Evolutionary conservation across 1,140 invertebrate species (phyloP), one percentile per base, ranked within the genome.

Genomic region (Lepidostoma basale): DNA sequence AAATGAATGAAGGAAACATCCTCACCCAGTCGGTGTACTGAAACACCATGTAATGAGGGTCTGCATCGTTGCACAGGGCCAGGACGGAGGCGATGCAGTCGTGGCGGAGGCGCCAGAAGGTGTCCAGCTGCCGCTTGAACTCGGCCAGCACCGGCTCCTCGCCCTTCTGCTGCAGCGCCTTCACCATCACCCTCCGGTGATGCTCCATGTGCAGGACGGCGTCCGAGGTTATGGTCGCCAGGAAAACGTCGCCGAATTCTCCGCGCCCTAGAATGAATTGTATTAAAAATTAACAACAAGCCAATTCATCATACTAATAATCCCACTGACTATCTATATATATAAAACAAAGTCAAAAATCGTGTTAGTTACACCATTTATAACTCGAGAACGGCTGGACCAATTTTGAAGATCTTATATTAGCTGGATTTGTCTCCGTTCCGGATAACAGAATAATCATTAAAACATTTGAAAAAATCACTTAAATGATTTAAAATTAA

Each of bases 1-100:
- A n/a, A n/a, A n/a, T n/a, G n/a, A n/a, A n/a, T n/a, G n/a, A n/a
- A n/a, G n/a, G 44, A 22, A 9, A 2, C 10, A 9, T 18, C 16
- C 62, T 84, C 78, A 93, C 90, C 95, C 95, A 97, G 76, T 97
- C 95, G 20, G 93, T 95, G 76, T 95, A 93, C 76, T 97, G 94
- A 3, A 96, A 80, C 12, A 98, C 88, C 86, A 97, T 89, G 75
- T 91, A 94, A 76, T 95, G 91, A 0, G 94, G 94, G 68, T 96
- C 92, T 10, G 87, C 84, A 54, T 96, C 92, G 28, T 89, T 84
- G 77, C 93, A 95, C 45, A 96, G 81, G 0, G 93, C 95, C 40
- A 94, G 82, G 6, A 97, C 79, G 47, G 88, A 88, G 0, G 88
- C 88, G 0, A 97, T 85, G 76, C 94, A 90, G 45, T 91, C 89